phyloP scores from a whole-genome alignment of 1,140 invertebrate species.

The Drosophila miranda region DNA sequence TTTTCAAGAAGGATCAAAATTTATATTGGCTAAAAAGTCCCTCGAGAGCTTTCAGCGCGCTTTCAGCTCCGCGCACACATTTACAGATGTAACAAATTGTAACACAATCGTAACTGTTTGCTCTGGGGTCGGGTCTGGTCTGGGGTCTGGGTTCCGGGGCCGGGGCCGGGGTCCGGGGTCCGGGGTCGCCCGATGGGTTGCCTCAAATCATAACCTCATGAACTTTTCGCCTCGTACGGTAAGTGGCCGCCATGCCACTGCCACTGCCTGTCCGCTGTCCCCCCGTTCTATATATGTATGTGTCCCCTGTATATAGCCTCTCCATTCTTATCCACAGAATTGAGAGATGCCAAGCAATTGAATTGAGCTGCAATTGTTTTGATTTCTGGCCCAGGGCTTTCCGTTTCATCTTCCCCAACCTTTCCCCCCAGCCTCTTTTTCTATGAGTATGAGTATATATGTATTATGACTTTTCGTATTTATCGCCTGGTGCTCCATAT shows the following conservation, averaged over 20 bases:
- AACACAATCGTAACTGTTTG: constrained; percentile 81
- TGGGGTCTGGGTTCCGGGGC: neutral
- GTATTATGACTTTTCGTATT: constrained; percentile 54
- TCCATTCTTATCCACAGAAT: constrained; percentile 13
- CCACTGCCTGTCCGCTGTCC: neutral
- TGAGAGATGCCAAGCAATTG: constrained; percentile 57
- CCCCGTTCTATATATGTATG: no score
- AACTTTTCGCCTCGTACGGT: constrained; percentile 48
- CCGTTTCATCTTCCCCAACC: constrained; percentile 11
- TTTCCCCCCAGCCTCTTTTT: neutral
- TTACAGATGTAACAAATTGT: constrained; percentile 81
- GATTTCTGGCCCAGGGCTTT: constrained; percentile 73
- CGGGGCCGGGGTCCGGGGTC: neutral
- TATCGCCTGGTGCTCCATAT: constrained; percentile 51
- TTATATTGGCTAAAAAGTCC: constrained; percentile 81
- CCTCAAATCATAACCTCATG: constrained; percentile 66
- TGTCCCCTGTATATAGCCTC: neutral
- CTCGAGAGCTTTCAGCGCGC: constrained; percentile 69
- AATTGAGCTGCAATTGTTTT: constrained; percentile 80
- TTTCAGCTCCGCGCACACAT: constrained; percentile 47
- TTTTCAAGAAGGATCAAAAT: constrained; percentile 81
- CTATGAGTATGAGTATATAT: constrained; percentile 3
- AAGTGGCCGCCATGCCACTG: constrained; percentile 42
- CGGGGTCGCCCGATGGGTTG: no score
- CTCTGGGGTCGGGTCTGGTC: constrained; percentile 51